Percentiles rank a stretch among this genome's conserved stretches.
These are phyloP conservation scores for Drosophila seclusa DNA, from an alignment of 2,888 invertebrate genomes.

Conservation along the genomic window DNA sequence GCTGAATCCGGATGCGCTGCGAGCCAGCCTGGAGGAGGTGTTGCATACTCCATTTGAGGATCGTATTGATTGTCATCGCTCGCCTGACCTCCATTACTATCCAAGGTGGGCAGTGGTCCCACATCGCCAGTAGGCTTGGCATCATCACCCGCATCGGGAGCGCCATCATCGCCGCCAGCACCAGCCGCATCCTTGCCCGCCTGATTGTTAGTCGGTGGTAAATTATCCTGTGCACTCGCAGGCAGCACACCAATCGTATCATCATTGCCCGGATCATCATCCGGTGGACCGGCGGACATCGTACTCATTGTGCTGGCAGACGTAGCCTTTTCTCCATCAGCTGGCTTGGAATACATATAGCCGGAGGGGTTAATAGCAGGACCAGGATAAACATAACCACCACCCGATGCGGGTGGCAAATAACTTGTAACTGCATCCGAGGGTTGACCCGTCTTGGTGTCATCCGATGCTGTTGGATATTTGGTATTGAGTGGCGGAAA, in stretches of 20 bases:
- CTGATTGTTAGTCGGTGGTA: conserved; percentile 44
- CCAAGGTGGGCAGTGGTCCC: conserved; percentile 45
- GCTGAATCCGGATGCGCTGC: conserved; percentile 76
- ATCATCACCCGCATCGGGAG: conserved; percentile 20
- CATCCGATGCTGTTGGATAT: conserved; percentile 81
- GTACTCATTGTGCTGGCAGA: conserved; percentile 70
- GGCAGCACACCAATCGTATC: conserved; percentile 77
- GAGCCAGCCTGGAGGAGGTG: conserved; percentile 83
- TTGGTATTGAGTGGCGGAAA: conserved; percentile 83
- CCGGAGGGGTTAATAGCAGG: conserved; percentile 48
- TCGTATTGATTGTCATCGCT: conserved; percentile 74
- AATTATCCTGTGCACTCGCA: conserved; percentile 76
- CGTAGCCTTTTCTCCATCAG: conserved; percentile 60
- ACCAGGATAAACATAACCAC: conserved; percentile 62
- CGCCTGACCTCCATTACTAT: conserved; percentile 45
- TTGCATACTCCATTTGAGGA: conserved; percentile 81
- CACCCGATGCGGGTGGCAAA: conserved; percentile 82
- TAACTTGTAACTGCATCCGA: conserved; percentile 81
- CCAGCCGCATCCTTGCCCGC: conserved; percentile 43
- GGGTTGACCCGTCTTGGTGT: conserved; percentile 69
- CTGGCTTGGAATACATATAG: conserved; percentile 64
- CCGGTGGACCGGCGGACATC: conserved; percentile 34
- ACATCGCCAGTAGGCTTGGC: conserved; percentile 21
- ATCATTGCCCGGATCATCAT: conserved; percentile 64
- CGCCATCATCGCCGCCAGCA: conserved; percentile 8